phyloP scores from a whole-genome alignment of 1,140 invertebrate species.

The Apis dorsata region DNA sequence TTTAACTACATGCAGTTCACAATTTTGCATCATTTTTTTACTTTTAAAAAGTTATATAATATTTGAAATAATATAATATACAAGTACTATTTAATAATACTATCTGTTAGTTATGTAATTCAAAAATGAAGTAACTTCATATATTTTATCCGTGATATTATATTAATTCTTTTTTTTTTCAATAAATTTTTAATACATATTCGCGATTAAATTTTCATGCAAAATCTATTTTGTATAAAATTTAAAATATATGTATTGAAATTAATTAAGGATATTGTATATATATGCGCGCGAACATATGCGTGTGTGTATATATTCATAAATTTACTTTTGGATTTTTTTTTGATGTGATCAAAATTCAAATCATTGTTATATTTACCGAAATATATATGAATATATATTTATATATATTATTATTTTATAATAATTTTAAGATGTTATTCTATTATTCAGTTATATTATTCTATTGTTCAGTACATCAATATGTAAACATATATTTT shows the following conservation, averaged over 20 bases:
- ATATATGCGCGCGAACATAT: too few relatives aligned
- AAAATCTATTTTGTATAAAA: slow-evolving; percentile 48
- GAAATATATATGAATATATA: slow-evolving; percentile 45
- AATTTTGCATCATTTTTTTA: slow-evolving; percentile 21
- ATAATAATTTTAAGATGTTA: slow-evolving; percentile 10
- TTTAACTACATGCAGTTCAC: slow-evolving; percentile 41
- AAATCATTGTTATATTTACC: slow-evolving; percentile 31
- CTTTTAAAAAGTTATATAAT: slow-evolving; percentile 27
- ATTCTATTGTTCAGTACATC: slow-evolving; percentile 20
- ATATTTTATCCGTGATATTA: slow-evolving; percentile 21
- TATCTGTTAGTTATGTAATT: slow-evolving; percentile 37
- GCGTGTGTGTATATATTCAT: background rate
- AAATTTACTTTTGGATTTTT: slow-evolving; percentile 17
- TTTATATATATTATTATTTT: slow-evolving; percentile 31
- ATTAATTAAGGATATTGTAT: slow-evolving; percentile 28
- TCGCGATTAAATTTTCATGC: slow-evolving; percentile 17
- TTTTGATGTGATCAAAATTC: slow-evolving; percentile 35
- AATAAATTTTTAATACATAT: slow-evolving; percentile 8
- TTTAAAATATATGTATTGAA: slow-evolving; percentile 38
- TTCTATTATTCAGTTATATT: background rate
- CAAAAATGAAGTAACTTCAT: slow-evolving; percentile 49
- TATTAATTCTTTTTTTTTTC: background rate
- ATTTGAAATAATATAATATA: slow-evolving; percentile 31
- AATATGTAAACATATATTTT: slow-evolving; percentile 34
- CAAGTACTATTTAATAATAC: slow-evolving; percentile 44